Evolutionary conservation across 1,140 invertebrate genomes (phyloP).

Genomic region (Brachionus koreanus): DNA sequence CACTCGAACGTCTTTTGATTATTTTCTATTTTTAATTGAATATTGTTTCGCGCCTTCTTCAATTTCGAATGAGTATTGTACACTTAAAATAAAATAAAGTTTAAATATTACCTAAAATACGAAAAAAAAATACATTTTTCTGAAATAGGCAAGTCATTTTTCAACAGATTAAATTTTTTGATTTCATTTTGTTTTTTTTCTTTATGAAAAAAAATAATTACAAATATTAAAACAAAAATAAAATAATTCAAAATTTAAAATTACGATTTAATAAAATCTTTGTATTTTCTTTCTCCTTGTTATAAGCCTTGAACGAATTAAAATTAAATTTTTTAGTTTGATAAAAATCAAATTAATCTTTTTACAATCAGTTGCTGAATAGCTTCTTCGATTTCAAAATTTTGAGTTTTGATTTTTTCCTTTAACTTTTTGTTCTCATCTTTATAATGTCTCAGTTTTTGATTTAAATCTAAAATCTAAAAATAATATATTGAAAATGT

Average conservation of each 20-base stretch:
- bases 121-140: slow-evolving; percentile 20
- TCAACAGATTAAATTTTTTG: background rate
- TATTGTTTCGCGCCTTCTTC: slow-evolving; percentile 15
- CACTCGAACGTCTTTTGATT: background rate
- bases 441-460: background rate
- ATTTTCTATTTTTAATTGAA: slow-evolving; percentile 22
- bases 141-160: background rate
- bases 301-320: background rate
- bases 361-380: slow-evolving; percentile 5
- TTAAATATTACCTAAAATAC: background rate
- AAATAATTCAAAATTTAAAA: background rate
- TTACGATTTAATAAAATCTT: background rate
- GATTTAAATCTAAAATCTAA: background rate
- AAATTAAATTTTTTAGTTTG: background rate
- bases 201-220: background rate
- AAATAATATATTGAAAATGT: no score
- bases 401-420: slow-evolving; percentile 35
- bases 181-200: background rate
- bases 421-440: background rate
- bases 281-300: slow-evolving; percentile 18
- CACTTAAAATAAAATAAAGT: background rate
- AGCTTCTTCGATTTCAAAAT: slow-evolving; percentile 5
- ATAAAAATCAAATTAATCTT: background rate
- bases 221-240: background rate
- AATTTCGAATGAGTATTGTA: background rate